Evolutionary conservation across 2,113 vertebrate species (phyloP), one percentile per base, ranked within the genome.

Genomic region (Sinosuthora webbiana): DNA sequence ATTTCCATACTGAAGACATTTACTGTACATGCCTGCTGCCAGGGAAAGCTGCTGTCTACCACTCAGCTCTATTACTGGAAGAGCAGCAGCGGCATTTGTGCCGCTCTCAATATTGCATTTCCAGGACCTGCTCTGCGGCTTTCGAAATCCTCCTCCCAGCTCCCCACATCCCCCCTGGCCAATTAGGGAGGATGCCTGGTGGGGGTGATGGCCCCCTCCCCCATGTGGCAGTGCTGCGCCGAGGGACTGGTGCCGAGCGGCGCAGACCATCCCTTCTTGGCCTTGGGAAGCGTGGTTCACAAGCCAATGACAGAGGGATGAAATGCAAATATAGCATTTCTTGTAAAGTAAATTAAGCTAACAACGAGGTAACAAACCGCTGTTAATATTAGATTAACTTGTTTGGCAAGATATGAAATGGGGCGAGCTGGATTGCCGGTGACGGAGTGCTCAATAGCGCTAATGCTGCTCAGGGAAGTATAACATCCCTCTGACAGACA

Each of bases 351-450:
- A 97, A 97, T 97, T 96, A 97, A 97, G 96, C 95, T 96, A 96
- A 91, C 95, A 94, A 87, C 67, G 52, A 92, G 89, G 97, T 91
- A 96, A 96, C 97, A 97, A 97, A 93, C 91, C 6, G 11, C 95
- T 96, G 95, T 93, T 97, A 94, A 94, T 95, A 96, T 96, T 94
- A 96, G 95, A 97, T 97, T 97, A 97, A 97, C 94, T 94, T 94
- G 94, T 96, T 94, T 95, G 97, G 97, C 93, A 97, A 77, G 95
- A 96, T 94, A 73, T 25, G 85, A 65, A 93, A 89, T 92, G 10
- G 63, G 63, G 87, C 33, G 77, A 95, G 93, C 94, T 70, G 94
- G 89, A 87, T 95, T 93, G 96, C 88, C 8, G n/a, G 67, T 92
- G 93, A 94, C 17, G 0, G 56, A 22, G 79, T 82, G 82, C 85